phyloP scores from a whole-genome alignment of 2,113 vertebrate species.

The Athene cunicularia region DNA sequence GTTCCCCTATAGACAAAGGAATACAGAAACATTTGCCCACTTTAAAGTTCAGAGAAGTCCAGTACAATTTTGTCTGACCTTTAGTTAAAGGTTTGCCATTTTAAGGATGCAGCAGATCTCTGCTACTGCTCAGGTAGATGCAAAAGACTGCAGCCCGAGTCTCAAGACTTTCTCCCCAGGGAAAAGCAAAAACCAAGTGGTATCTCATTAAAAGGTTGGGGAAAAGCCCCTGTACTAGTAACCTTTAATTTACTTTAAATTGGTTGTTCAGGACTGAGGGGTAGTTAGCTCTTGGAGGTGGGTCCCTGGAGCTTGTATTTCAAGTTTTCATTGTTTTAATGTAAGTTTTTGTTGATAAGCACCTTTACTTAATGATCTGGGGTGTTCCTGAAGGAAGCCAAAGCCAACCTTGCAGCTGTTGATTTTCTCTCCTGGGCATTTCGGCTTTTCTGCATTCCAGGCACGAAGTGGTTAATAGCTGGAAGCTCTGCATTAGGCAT shows the following conservation, averaged over 20 bases:
- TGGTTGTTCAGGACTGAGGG: background rate
- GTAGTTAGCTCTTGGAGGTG: background rate
- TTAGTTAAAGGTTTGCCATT: background rate
- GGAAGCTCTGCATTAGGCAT: background rate
- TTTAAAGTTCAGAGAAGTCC: constrained; percentile 11
- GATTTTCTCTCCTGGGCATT: background rate
- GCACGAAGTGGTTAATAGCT: constrained; percentile 32
- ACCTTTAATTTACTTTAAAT: background rate
- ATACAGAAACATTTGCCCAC: background rate
- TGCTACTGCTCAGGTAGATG: background rate
- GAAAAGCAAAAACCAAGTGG: background rate
- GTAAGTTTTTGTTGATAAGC: background rate
- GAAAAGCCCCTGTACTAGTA: background rate
- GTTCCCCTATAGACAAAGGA: background rate
- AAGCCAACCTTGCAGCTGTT: background rate
- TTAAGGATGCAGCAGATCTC: background rate
- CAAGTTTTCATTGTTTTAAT: background rate
- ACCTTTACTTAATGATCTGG: background rate
- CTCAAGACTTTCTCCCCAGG: background rate
- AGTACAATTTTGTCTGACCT: background rate
- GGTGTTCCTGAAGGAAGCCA: background rate
- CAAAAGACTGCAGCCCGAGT: background rate
- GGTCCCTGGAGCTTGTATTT: background rate
- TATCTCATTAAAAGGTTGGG: background rate
- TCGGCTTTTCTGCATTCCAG: background rate